phyloP scores from a whole-genome alignment of 23 tunicate species.

The Halocynthia roretzi region DNA sequence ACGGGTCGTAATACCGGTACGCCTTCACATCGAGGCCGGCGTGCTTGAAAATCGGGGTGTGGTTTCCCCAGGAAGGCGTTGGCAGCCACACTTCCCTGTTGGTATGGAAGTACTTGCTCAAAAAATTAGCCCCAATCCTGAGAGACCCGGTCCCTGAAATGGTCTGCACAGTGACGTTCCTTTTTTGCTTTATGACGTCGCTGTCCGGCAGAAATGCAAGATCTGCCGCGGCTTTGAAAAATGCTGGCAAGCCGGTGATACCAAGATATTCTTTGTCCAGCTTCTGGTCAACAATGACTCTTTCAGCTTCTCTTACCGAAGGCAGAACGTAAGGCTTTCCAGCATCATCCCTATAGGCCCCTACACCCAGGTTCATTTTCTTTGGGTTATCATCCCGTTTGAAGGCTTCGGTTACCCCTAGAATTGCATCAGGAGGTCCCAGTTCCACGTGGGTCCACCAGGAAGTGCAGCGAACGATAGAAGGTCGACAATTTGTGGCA shows the following conservation, averaged over 20 bases:
- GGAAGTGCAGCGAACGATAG: constrained; percentile 7
- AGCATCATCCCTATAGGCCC: constrained; percentile 86
- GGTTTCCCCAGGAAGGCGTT: constrained; percentile 96
- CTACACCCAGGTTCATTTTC: constrained; percentile 91
- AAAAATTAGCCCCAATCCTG: constrained; percentile 76
- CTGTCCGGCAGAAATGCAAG: constrained; percentile 72
- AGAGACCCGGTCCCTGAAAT: constrained; percentile 96
- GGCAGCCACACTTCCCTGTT: constrained; percentile 69
- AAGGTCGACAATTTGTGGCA: too few species aligned
- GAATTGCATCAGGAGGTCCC: constrained; percentile 99
- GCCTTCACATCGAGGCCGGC: constrained; percentile 64
- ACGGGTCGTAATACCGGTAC: constrained; percentile 81
- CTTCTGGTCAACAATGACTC: constrained; percentile 4
- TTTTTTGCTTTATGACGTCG: constrained; percentile 39
- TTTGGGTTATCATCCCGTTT: constrained; percentile 68
- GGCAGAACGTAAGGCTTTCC: constrained; percentile 95
- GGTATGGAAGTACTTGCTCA: constrained; percentile 48
- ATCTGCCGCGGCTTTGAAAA: constrained; percentile 88
- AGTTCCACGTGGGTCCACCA: constrained; percentile 91
- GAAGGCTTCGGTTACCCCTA: constrained; percentile 96
- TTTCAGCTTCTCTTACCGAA: constrained; percentile 78
- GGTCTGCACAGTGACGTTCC: constrained; percentile 86
- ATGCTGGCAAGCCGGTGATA: constrained; percentile 89
- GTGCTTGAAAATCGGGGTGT: constrained; percentile 88
- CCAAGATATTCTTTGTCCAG: constrained; percentile 93